Evolutionary conservation across 1,140 invertebrate species (phyloP).

Genomic region (Heliconius himera): DNA sequence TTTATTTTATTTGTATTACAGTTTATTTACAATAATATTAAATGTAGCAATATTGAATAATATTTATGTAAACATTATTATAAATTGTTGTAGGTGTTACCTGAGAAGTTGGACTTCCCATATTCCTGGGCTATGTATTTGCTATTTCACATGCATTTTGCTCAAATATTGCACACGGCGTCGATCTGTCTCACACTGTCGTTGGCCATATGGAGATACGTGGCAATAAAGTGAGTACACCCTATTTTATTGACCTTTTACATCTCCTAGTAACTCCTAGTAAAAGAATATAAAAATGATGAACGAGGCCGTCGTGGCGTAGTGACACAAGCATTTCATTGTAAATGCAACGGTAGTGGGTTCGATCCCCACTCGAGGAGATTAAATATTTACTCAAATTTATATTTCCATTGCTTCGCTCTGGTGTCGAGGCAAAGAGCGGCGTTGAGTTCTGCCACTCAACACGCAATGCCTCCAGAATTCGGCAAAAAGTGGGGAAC

Average conservation of each 20-base stretch:
- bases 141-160: slow-evolving; percentile 91
- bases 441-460: no score
- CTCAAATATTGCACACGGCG: slow-evolving; percentile 91
- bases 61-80: neutral
- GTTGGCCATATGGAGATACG: slow-evolving; percentile 86
- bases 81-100: slow-evolving; percentile 58
- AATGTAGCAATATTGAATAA: neutral
- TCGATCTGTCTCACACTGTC: slow-evolving; percentile 94
- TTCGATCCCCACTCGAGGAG: no score
- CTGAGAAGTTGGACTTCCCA: slow-evolving; percentile 70
- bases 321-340: no score
- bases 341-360: no score
- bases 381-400: no score
- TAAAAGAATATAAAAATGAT: neutral
- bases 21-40: no score
- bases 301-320: no score
- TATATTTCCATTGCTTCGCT: no score
- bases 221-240: slow-evolving; percentile 75
- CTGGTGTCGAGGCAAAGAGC: no score
- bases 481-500: no score
- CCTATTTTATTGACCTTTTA: slow-evolving; percentile 25
- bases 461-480: no score
- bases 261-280: neutral
- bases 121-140: slow-evolving; percentile 86
- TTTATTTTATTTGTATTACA: no score